Evolutionary conservation across 2,797 vertebrate genomes (phyloP), one percentile per base, ranked within the genome.

Genomic region (Rhinogobio ventralis): DNA sequence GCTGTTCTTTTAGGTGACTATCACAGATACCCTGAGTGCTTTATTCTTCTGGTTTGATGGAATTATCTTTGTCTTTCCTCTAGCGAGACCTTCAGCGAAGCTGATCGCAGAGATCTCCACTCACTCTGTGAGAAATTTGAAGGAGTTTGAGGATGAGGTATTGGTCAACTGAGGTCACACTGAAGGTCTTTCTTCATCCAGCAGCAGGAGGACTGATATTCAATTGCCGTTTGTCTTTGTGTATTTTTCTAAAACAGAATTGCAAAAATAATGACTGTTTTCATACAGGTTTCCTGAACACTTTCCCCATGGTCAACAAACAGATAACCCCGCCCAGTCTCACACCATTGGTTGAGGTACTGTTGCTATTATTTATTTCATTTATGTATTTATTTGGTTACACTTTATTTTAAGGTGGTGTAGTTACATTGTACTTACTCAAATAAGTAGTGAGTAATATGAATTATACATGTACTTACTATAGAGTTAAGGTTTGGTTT

Each of bases 1-100:
- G 11, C 42, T 51, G 53, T 60, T n/a, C 66, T 55, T 55, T 68
- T 71, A n/a, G 57, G 17, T 36, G 55, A 51, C 55, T 17, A 36
- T 66, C 28, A 19, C 60, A 23, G 46, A 66, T 9, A 64, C 25
- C 42, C 55, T 6, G 14, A 20, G 45, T 36, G 79, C 39, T 49
- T 51, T 36, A 51, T 75, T 51, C 72, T 20, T 55, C 30, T n/a
- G 1, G 15, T 25, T 39, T 49, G 42, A 82, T 49, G 42, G 69
- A 51, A 25, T 66, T 51, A 23, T 82, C 45, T 72, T 53, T 25
- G 19, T 78, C 76, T 64, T 36, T 75, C 13, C 57, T 78, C 25
- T 19, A 42, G 20, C 4, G 30, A 83, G 57, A 51, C 30, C 71
- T 74, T 83, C 71, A 72, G n/a, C 57, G 11, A 39, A 74, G 69